Evolutionary conservation across 2,888 invertebrate species (phyloP).

Genomic region (Morpho achilles): DNA sequence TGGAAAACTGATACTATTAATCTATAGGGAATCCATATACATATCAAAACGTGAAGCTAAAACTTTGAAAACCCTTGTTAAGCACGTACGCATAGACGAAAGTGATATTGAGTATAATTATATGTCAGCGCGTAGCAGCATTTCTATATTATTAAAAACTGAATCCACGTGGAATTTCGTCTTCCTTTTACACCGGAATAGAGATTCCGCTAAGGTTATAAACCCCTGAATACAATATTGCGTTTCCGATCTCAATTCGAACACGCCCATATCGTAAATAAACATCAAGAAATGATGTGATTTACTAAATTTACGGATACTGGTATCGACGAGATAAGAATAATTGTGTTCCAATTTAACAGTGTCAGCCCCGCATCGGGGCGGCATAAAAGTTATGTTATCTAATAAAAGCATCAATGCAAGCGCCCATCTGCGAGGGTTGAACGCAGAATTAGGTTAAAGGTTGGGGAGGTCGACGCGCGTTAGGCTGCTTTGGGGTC

Average conservation of each 20-base stretch:
- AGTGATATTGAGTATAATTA: too few relatives aligned
- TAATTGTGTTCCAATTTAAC: conserved; percentile 41
- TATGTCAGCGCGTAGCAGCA: too few relatives aligned
- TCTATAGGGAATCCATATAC: too few relatives aligned
- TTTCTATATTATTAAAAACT: background rate
- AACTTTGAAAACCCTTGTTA: too few relatives aligned
- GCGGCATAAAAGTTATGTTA: conserved; percentile 42
- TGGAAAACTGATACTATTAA: conserved; percentile 11
- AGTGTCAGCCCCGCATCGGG: conserved; percentile 30
- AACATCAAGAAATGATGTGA: conserved; percentile 37
- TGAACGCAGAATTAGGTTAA: conserved; percentile 59
- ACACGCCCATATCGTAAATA: conserved; percentile 33
- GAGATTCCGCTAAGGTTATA: conserved; percentile 12
- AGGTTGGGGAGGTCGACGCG: conserved; percentile 55
- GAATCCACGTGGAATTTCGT: conserved; percentile 7
- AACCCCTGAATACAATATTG: conserved; percentile 15
- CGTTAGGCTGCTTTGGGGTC: conserved; percentile 55
- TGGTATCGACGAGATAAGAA: conserved; percentile 29
- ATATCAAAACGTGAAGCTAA: too few relatives aligned
- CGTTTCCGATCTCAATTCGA: conserved; percentile 19
- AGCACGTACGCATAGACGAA: too few relatives aligned
- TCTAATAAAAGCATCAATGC: conserved; percentile 55
- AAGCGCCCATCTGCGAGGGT: conserved; percentile 52
- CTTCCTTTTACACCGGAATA: conserved; percentile 2
- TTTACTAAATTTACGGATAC: conserved; percentile 34